phyloP scores from a whole-genome alignment of 2,113 vertebrate genomes.

The Scortum barcoo region DNA sequence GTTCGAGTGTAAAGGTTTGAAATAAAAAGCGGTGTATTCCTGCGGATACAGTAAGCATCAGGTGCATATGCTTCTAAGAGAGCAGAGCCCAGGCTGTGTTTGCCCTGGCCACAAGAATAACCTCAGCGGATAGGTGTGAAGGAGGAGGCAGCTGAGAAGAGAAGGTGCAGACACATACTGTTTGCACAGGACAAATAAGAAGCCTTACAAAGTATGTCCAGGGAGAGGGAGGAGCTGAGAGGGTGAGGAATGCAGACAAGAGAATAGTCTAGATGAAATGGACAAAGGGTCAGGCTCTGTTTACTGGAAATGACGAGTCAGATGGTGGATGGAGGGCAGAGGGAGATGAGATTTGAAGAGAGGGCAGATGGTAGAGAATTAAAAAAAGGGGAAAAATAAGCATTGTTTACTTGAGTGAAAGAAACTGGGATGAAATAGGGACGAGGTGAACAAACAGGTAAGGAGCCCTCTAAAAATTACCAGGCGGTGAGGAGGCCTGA shows the following conservation, averaged over 20 bases:
- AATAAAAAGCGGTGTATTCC: not conserved
- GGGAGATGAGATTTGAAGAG: constrained; percentile 8
- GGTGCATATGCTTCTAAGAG: constrained; percentile 24
- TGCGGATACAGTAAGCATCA: constrained; percentile 9
- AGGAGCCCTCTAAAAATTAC: not conserved
- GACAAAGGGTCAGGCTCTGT: constrained; percentile 21
- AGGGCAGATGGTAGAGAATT: not conserved
- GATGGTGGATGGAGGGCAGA: not conserved
- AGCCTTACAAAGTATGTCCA: constrained; percentile 19
- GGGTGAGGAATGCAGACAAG: not conserved
- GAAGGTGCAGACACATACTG: constrained; percentile 30
- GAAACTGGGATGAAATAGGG: not conserved
- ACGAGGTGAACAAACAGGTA: constrained; percentile 9
- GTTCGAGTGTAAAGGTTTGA: not conserved
- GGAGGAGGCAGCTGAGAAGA: constrained; percentile 14
- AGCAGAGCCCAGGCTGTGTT: constrained; percentile 32
- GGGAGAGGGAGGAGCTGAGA: constrained; percentile 1
- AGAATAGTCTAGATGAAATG: constrained; percentile 22
- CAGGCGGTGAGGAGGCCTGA: not conserved
- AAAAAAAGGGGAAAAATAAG: not conserved
- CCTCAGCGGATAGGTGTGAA: constrained; percentile 15
- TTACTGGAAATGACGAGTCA: constrained; percentile 9
- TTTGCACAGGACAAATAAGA: constrained; percentile 56
- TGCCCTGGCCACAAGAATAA: constrained; percentile 36
- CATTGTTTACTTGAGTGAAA: not conserved